Conservation (phyloP, 2,888 invertebrate species). For the Eupithecia vulgata region DNA sequence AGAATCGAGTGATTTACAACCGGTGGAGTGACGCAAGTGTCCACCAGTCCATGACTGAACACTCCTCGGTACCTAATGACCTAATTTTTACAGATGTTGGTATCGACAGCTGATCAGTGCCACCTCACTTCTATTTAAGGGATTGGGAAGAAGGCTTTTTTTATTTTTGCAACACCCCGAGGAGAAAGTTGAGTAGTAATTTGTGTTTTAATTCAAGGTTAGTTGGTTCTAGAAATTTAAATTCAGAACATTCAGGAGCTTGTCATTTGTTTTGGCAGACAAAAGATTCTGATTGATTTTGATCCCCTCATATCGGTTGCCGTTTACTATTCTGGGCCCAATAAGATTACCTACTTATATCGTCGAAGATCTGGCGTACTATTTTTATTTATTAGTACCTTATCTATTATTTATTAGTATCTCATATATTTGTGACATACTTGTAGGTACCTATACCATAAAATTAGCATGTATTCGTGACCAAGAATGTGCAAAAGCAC, state of each 20-base stretch:
- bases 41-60: conserved; percentile 76
- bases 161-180: not conserved
- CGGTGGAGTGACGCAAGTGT: conserved; percentile 71
- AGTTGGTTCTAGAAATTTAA: not conserved
- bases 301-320: not conserved
- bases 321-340: not conserved
- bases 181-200: not conserved
- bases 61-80: conserved; percentile 75
- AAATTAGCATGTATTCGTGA: not conserved
- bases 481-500: not conserved
- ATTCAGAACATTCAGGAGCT: not conserved
- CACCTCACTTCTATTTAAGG: conserved; percentile 24
- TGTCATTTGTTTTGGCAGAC: not conserved
- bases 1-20: conserved; percentile 47
- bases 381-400: too few species aligned
- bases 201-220: not conserved
- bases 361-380: too few species aligned
- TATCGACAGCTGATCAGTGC: conserved; percentile 54
- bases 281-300: not conserved
- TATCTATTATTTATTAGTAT: too few species aligned
- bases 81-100: conserved; percentile 70
- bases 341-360: not conserved
- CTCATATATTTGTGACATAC: too few species aligned
- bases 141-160: not conserved
- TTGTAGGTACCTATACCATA: not conserved